These are phyloP conservation scores for Cercopithecus mitis DNA, from an alignment of 2,797 vertebrate species.

Conservation along the genomic window DNA sequence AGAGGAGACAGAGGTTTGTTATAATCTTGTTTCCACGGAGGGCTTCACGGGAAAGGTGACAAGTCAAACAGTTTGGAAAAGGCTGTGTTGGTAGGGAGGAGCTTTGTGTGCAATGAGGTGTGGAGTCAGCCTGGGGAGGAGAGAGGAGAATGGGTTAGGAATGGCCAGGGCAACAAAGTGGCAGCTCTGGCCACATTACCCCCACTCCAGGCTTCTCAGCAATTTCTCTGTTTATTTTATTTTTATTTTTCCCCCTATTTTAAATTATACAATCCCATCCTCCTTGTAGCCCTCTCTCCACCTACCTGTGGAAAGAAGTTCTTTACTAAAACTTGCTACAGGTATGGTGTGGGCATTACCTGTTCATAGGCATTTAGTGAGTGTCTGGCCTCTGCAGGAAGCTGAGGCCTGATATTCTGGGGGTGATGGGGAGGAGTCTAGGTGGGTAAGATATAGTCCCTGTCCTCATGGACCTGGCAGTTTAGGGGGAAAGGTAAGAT, in stretches of 20 bases:
- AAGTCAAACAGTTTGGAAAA: neutral
- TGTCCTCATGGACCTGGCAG: neutral
- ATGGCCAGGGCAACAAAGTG: neutral
- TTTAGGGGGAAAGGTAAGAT: neutral
- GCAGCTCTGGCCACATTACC: neutral
- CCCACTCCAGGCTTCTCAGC: neutral
- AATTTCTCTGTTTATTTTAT: neutral
- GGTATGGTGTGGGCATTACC: neutral
- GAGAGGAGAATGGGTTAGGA: neutral
- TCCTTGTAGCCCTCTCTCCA: neutral
- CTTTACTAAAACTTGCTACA: neutral
- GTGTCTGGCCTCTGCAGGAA: neutral
- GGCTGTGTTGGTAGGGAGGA: neutral
- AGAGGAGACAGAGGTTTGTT: neutral
- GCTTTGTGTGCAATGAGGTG: neutral
- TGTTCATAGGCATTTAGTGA: neutral
- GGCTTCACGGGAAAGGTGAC: constrained; percentile 2
- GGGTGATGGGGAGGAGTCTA: neutral
- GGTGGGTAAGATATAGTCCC: neutral
- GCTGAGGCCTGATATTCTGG: neutral
- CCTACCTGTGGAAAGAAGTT: neutral
- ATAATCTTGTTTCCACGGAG: neutral
- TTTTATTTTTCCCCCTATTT: neutral
- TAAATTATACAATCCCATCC: neutral
- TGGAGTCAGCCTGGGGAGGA: neutral